Evolutionary conservation across 2,797 vertebrate species (phyloP).

Genomic region (Tiaroga cobitis): DNA sequence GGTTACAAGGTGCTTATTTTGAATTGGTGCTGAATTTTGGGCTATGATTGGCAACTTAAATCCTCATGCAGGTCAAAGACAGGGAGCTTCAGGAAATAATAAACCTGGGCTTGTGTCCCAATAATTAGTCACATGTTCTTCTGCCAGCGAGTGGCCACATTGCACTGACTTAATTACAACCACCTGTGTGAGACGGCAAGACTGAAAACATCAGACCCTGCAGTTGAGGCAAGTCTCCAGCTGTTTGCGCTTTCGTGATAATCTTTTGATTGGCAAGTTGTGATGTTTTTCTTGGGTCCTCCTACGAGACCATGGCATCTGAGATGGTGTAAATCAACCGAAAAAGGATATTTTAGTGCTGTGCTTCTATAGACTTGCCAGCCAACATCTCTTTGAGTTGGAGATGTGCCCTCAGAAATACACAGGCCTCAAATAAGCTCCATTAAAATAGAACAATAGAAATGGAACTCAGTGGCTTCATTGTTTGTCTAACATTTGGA

Average conservation of each 20-base stretch:
- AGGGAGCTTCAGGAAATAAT: slow-evolving; percentile 56
- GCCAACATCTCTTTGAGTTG: slow-evolving; percentile 42
- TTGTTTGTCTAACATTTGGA: slow-evolving; percentile 21
- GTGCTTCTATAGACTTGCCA: slow-evolving; percentile 49
- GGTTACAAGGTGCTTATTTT: slow-evolving; percentile 7
- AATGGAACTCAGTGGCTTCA: background rate
- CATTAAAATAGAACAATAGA: slow-evolving; percentile 28
- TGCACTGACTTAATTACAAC: slow-evolving; percentile 60
- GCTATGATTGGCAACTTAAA: slow-evolving; percentile 23
- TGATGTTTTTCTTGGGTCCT: slow-evolving; percentile 64
- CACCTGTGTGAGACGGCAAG: slow-evolving; percentile 63
- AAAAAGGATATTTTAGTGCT: slow-evolving; percentile 61
- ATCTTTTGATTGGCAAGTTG: slow-evolving; percentile 64
- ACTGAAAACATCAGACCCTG: slow-evolving; percentile 50
- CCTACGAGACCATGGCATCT: slow-evolving; percentile 60
- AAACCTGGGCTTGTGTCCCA: slow-evolving; percentile 65
- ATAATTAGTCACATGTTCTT: slow-evolving; percentile 63
- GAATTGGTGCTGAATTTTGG: background rate
- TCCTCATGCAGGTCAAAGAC: slow-evolving; percentile 8
- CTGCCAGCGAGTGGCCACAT: slow-evolving; percentile 48
- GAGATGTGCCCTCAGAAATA: background rate
- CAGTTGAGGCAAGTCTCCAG: slow-evolving; percentile 62
- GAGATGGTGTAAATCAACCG: slow-evolving; percentile 62
- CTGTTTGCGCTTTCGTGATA: slow-evolving; percentile 53
- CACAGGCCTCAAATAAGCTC: slow-evolving; percentile 1